Evolutionary conservation across 2,888 invertebrate species (phyloP).

Genomic region (Agrochola litura): DNA sequence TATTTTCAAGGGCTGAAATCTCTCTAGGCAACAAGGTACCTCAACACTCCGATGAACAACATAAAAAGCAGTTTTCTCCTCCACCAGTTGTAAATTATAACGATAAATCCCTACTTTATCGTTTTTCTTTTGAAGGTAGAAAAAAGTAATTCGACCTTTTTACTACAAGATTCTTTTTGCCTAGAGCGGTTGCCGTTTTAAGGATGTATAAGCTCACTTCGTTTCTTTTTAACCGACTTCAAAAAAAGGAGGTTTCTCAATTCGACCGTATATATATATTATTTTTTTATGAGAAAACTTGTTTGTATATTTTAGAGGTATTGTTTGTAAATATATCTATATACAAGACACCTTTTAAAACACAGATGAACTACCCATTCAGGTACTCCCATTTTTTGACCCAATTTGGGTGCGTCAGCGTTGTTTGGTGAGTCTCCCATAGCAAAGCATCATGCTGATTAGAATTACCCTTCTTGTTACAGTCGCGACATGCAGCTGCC

Average conservation of each 20-base stretch:
- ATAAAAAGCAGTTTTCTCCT: slow-evolving; percentile 38
- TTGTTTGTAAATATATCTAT: background rate
- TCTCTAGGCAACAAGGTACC: slow-evolving; percentile 19
- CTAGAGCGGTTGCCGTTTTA: slow-evolving; percentile 36
- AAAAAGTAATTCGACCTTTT: slow-evolving; percentile 42
- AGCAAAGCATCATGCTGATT: background rate
- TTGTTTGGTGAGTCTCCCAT: background rate
- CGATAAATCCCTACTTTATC: slow-evolving; percentile 59
- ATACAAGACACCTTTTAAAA: background rate
- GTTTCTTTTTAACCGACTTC: too few relatives aligned
- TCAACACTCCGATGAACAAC: slow-evolving; percentile 36
- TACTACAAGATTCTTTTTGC: slow-evolving; percentile 36
- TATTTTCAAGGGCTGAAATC: slow-evolving; percentile 21
- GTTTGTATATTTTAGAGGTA: background rate
- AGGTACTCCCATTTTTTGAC: background rate
- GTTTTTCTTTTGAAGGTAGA: slow-evolving; percentile 60
- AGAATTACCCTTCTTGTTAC: background rate
- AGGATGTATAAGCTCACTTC: slow-evolving; percentile 13
- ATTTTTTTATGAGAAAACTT: slow-evolving; percentile 41
- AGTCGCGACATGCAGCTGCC: background rate
- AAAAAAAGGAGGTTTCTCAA: too few relatives aligned
- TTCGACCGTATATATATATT: too few relatives aligned
- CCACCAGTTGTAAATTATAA: slow-evolving; percentile 58
- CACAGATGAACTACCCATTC: background rate
- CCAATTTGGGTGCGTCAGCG: background rate